Conservation (phyloP, 1,140 invertebrate genomes). For the Drosophila murphyi region DNA sequence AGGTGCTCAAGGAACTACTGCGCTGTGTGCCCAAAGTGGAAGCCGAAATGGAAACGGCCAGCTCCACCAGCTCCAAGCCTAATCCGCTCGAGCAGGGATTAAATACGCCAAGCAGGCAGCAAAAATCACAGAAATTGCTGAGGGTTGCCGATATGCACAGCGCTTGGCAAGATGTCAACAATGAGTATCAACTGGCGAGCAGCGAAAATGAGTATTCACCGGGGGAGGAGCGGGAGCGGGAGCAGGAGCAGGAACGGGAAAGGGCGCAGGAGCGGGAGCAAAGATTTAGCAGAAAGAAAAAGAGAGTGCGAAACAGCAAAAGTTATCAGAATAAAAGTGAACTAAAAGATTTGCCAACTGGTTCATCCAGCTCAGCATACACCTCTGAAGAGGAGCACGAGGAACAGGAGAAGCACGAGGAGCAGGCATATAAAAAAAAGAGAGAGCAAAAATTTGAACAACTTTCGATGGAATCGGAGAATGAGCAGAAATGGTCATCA, state of each 20-base stretch:
- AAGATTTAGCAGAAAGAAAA: neutral
- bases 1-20: conserved; percentile 90
- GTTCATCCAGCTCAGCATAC: neutral
- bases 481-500: conserved; percentile 85
- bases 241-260: neutral
- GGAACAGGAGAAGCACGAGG: conserved; percentile 34
- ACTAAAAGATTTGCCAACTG: no score
- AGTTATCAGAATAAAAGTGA: no score
- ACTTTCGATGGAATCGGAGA: conserved; percentile 20
- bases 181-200: conserved; percentile 31
- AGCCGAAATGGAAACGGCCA: conserved; percentile 9
- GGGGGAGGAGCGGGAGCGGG: neutral
- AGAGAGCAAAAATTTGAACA: neutral
- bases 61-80: no score
- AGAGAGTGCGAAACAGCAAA: no score
- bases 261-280: neutral
- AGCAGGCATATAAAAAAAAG: neutral
- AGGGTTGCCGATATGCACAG: conserved; percentile 80
- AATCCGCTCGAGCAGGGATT: no score
- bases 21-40: conserved; percentile 86
- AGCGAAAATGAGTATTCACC: conserved; percentile 25
- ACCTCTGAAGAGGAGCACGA: conserved; percentile 67
- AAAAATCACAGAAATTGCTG: conserved; percentile 36
- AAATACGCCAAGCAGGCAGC: neutral
- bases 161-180: conserved; percentile 81